A percentile compares a stretch with the other conserved stretches of the same genome.
Evolutionary conservation across 64 coral and sea anemone genomes (phyloP).

Genomic region (Dendronephthya gigantea): DNA sequence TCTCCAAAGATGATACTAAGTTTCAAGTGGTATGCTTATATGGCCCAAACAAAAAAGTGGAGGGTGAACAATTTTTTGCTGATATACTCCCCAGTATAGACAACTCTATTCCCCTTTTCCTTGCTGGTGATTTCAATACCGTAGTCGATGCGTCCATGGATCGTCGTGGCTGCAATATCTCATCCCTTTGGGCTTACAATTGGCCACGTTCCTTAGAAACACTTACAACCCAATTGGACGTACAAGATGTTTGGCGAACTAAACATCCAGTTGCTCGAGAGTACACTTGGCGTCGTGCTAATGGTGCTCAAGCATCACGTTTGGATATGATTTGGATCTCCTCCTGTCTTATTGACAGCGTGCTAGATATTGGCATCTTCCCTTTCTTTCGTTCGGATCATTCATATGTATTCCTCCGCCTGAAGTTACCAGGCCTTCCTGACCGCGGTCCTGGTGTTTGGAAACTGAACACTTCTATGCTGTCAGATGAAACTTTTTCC

Average conservation of each 20-base stretch:
- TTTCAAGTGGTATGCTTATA: too few species aligned
- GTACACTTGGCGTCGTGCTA: neutral
- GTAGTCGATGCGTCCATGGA: too few species aligned
- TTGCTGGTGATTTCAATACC: too few species aligned
- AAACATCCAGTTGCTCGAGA: neutral
- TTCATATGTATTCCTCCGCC: neutral
- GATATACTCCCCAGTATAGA: too few species aligned
- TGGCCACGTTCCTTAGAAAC: neutral
- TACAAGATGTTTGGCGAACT: neutral
- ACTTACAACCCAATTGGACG: neutral
- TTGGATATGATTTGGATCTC: neutral
- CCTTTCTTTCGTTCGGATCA: slow-evolving; percentile 26
- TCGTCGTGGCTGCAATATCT: neutral
- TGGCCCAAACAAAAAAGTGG: too few species aligned
- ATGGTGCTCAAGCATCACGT: neutral
- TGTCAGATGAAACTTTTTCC: neutral
- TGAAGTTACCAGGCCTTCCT: neutral
- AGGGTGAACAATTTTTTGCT: too few species aligned
- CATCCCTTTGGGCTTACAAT: neutral
- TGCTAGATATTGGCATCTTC: neutral
- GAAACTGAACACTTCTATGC: slow-evolving; percentile 14
- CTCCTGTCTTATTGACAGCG: neutral
- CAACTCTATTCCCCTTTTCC: neutral
- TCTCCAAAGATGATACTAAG: too few species aligned
- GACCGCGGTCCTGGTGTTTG: slow-evolving; percentile 14